Base-by-base conservation (phyloP, 2,797 vertebrate genomes). In the Valencia hispanica region DNA sequence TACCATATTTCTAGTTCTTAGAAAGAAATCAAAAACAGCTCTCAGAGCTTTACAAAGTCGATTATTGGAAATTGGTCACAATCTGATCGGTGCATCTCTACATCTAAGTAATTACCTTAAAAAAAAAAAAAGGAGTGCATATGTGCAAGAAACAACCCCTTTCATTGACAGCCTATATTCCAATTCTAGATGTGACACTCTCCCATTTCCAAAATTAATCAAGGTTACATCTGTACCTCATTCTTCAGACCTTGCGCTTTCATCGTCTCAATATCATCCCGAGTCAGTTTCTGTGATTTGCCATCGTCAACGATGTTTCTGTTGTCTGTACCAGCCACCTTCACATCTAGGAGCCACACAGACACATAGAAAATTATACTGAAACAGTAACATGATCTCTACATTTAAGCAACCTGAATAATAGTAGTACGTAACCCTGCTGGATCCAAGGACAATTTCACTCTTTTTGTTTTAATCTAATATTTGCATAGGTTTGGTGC, bases 201-300 rank as follows among this genome's bases (percentile, higher is more conserved):
- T 14, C 48, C 39, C 34, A 72, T 45, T 2, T 32, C 43, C 73
- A 68, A 27, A 8, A 69, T 66, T 50, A 74, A 84, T 9, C 1
- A 70, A 70, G 25, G 36, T 70, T 55, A 10, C 34, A 25, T 20
- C 59, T 87, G 94, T 96, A 99, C 98, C 97, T 99, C 96, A 88
- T 97, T 97, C 95, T 97, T 97, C 89, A 97, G 95, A 85, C 98
- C 98, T 92, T 99, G 96, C 92, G 97, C 98, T 95, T 99, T 99
- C 74, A 99, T 94, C 63, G 95, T 96, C 93, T 99, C 97, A 45
- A 99, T 99, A 91, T 99, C 98, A 80, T 99, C 98, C 85, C 97
- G 96, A 89, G 97, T 99, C 75, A 99, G 96, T 93, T 97, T 99
- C 90, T 99, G 98, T 53, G 98, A 99, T 90, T 96, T 98, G 30